A percentile compares a stretch with the other conserved stretches of the same genome.
Evolutionary conservation across 1,140 invertebrate genomes (phyloP).

Genomic region (Drosophila chauvacae): DNA sequence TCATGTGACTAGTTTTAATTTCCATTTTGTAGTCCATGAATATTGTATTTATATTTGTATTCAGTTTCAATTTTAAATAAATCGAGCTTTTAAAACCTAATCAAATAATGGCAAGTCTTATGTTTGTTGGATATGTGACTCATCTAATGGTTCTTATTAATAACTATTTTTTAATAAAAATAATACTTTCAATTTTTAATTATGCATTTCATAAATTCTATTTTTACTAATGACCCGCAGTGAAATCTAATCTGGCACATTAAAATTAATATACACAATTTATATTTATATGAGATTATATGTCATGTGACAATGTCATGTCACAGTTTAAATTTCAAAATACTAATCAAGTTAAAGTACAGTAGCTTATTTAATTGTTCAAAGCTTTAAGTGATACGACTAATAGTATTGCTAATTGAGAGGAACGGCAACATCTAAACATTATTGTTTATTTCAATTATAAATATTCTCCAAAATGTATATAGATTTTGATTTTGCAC

Average conservation of each 20-base stretch:
- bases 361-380: no score
- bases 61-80: not conserved
- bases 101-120: no score
- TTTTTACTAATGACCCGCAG: no score
- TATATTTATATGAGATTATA: not conserved
- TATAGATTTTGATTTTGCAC: slow-evolving; percentile 3
- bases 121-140: not conserved
- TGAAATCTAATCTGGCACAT: not conserved
- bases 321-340: not conserved
- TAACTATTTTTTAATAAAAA: no score
- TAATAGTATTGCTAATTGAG: not conserved
- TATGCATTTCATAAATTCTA: not conserved
- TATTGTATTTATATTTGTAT: not conserved
- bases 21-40: not conserved
- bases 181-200: not conserved
- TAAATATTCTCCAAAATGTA: not conserved
- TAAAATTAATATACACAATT: not conserved
- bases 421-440: not conserved
- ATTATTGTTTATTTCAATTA: not conserved
- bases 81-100: not conserved
- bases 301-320: slow-evolving; percentile 1
- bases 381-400: not conserved
- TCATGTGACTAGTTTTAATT: slow-evolving; percentile 1
- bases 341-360: not conserved
- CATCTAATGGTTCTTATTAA: not conserved